A percentile compares a stretch with the other conserved stretches of the same genome.
Conservation (phyloP, 1,140 invertebrate genomes). For the Spodoptera frugiperda region DNA sequence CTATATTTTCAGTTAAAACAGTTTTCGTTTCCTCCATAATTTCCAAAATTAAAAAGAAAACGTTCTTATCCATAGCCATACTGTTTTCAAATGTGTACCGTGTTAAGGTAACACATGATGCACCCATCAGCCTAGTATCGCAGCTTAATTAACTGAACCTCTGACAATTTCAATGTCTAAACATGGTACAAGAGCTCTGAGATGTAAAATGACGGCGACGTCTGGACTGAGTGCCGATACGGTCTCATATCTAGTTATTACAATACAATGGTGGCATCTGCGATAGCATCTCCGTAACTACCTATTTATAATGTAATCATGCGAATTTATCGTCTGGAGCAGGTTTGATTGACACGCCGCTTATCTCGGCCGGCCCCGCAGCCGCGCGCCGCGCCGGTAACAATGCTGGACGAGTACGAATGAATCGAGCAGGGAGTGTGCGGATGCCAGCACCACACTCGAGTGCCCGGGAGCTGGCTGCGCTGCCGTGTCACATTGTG, state of each 20-base stretch:
- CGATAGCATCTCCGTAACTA: slow-evolving; percentile 13
- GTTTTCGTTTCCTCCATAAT: no score
- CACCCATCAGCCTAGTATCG: no score
- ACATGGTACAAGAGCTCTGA: not conserved
- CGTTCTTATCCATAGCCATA: no score
- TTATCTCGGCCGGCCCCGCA: not conserved
- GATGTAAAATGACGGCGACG: not conserved
- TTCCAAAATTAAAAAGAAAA: no score
- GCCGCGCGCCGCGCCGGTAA: not conserved
- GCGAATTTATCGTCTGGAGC: slow-evolving; percentile 28
- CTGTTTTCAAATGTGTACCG: no score
- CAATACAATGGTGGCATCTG: slow-evolving; percentile 31
- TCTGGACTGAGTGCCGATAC: not conserved
- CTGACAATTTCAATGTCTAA: not conserved
- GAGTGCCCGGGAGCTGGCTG: not conserved
- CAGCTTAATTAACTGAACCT: no score
- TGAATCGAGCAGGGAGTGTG: slow-evolving; percentile 16
- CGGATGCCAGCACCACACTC: slow-evolving; percentile 10
- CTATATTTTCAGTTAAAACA: not conserved
- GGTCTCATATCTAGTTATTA: slow-evolving; percentile 24
- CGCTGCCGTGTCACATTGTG: slow-evolving; percentile 23
- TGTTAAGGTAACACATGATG: no score
- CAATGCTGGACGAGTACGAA: slow-evolving; percentile 24
- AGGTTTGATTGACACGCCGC: slow-evolving; percentile 25
- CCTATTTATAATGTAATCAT: slow-evolving; percentile 41